Percentiles rank a stretch among this genome's conserved stretches.
Evolutionary conservation across 2,797 vertebrate species (phyloP).

Genomic region (Chelmon rostratus): DNA sequence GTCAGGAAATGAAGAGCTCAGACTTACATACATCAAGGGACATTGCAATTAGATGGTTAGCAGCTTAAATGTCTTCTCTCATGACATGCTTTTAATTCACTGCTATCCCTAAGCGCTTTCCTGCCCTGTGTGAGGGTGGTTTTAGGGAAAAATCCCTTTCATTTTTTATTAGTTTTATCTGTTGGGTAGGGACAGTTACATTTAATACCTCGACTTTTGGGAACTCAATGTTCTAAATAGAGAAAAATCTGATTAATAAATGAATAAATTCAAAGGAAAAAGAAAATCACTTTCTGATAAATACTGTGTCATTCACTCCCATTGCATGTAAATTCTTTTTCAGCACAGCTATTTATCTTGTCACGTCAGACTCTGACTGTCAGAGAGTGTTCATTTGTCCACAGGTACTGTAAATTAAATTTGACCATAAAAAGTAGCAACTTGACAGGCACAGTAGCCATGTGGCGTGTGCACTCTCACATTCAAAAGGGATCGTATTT

Average conservation of each 20-base stretch:
- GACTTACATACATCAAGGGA: background rate
- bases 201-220: background rate
- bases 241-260: background rate
- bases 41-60: background rate
- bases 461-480: too few species aligned
- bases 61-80: background rate
- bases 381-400: too few species aligned
- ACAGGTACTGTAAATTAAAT: too few species aligned
- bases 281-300: too few species aligned
- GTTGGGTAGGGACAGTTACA: background rate
- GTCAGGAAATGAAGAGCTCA: background rate
- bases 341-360: background rate
- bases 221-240: background rate
- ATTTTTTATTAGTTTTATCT: background rate
- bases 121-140: background rate
- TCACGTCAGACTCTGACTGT: background rate
- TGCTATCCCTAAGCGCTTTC: background rate
- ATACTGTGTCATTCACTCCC: too few species aligned
- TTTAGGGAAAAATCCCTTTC: background rate
- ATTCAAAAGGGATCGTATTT: background rate
- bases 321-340: background rate
- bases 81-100: background rate
- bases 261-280: background rate
- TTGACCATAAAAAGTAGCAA: too few species aligned
- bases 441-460: too few species aligned